phyloP scores from a whole-genome alignment of 2,113 vertebrate genomes.

The Ursus arctos region DNA sequence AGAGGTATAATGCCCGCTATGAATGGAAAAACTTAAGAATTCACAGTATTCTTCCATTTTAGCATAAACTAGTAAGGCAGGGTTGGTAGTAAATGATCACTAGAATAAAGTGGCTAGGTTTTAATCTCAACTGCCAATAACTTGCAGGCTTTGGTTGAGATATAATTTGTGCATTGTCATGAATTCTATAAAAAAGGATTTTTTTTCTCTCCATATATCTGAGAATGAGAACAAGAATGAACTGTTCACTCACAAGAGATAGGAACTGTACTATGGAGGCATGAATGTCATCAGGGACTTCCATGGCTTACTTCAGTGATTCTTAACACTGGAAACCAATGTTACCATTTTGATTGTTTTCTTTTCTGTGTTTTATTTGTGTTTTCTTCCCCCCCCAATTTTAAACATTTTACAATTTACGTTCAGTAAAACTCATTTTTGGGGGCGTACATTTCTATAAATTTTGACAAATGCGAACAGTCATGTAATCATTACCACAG shows the following conservation, averaged over 20 bases:
- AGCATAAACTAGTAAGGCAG: neutral
- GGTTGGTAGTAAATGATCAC: neutral
- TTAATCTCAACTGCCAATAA: neutral
- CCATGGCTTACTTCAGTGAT: neutral
- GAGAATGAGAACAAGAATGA: neutral
- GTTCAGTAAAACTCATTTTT: neutral
- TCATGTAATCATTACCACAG: neutral
- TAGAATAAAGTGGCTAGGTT: neutral
- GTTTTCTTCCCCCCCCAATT: neutral
- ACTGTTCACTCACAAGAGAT: neutral
- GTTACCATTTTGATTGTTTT: neutral
- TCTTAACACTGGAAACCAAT: neutral
- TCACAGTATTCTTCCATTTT: slow-evolving; percentile 3
- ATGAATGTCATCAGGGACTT: neutral
- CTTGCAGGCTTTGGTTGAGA: neutral
- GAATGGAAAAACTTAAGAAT: slow-evolving; percentile 46
- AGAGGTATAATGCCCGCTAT: neutral
- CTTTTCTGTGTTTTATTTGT: slow-evolving; percentile 41
- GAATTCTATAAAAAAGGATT: neutral
- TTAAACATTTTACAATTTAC: neutral
- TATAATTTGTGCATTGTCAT: neutral
- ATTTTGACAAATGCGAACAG: neutral
- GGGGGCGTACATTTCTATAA: neutral
- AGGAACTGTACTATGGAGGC: neutral
- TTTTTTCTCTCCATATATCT: neutral